phyloP scores from a whole-genome alignment of 2,113 vertebrate species.

The Monarcha castaneiventris region DNA sequence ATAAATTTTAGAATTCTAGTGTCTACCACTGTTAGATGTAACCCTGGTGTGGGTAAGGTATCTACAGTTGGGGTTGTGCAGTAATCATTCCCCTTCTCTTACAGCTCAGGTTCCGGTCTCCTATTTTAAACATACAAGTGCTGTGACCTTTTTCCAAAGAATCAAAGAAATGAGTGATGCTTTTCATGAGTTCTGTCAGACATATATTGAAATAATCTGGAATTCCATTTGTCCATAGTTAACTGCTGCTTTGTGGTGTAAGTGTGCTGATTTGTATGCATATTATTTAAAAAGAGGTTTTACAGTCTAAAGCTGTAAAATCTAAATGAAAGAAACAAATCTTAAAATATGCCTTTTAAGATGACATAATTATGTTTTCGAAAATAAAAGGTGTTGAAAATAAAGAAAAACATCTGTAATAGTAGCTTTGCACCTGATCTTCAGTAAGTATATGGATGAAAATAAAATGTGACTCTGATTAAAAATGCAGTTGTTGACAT shows the following conservation, averaged over 20 bases:
- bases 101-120: not conserved
- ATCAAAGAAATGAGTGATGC: not conserved
- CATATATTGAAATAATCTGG: not conserved
- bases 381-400: not conserved
- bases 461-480: not conserved
- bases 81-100: not conserved
- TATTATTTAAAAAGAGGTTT: not conserved
- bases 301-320: not conserved
- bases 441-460: not conserved
- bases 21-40: not conserved
- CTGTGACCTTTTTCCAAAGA: not conserved
- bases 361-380: not conserved
- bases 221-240: not conserved
- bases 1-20: not conserved
- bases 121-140: not conserved
- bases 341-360: not conserved
- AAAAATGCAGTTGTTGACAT: not conserved
- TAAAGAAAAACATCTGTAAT: not conserved
- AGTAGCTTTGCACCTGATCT: not conserved
- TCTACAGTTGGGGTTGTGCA: not conserved
- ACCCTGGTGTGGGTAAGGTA: not conserved
- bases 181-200: not conserved
- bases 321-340: not conserved
- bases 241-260: not conserved
- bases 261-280: not conserved